A percentile compares a stretch with the other conserved stretches of the same genome.
Evolutionary conservation across 2,113 vertebrate species (phyloP).

Genomic region (Microtus ochrogaster): DNA sequence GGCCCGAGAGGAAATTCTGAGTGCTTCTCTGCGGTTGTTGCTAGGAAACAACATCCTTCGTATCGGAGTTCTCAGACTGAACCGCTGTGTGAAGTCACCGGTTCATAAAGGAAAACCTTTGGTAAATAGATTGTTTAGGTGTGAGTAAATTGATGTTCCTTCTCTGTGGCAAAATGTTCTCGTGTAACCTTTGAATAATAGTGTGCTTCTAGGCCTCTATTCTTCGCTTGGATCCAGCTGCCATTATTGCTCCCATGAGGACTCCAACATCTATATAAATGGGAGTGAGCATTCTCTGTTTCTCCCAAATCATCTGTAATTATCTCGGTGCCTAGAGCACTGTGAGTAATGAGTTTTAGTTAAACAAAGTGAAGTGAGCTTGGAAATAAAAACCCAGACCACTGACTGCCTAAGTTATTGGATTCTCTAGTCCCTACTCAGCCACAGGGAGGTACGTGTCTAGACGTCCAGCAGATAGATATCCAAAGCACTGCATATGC

Average conservation of each 20-base stretch:
- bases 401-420: not conserved
- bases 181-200: slow-evolving; percentile 74
- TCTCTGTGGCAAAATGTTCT: slow-evolving; percentile 73
- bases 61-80: slow-evolving; percentile 68
- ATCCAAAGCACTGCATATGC: not conserved
- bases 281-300: slow-evolving; percentile 29
- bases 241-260: slow-evolving; percentile 53
- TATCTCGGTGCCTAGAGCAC: slow-evolving; percentile 63
- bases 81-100: slow-evolving; percentile 60
- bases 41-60: slow-evolving; percentile 67
- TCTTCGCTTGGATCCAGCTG: slow-evolving; percentile 60
- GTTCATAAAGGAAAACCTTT: slow-evolving; percentile 76
- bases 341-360: slow-evolving; percentile 37
- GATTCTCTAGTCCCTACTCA: not conserved
- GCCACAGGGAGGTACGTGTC: not conserved
- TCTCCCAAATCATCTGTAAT: slow-evolving; percentile 61
- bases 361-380: slow-evolving; percentile 63
- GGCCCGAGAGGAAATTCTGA: slow-evolving; percentile 63
- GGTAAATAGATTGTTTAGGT: slow-evolving; percentile 79
- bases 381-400: slow-evolving; percentile 45
- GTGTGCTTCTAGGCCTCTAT: slow-evolving; percentile 54
- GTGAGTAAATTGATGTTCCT: slow-evolving; percentile 77
- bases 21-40: slow-evolving; percentile 72
- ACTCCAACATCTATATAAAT: slow-evolving; percentile 46
- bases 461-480: not conserved